Conservation (phyloP, 2,888 invertebrate species). For the Anoncus sp. region DNA sequence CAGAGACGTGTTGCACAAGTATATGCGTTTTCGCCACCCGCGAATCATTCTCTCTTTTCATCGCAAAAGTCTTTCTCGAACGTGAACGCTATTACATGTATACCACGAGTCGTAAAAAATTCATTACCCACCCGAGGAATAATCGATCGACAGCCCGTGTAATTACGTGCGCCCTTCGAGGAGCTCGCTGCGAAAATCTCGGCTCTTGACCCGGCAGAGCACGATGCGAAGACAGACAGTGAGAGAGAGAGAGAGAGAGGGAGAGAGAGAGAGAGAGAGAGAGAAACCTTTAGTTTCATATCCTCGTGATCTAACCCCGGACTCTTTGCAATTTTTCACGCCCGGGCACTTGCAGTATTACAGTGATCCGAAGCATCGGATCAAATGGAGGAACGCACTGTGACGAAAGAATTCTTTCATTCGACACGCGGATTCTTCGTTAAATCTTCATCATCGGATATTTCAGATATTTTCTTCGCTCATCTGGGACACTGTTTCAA, state of each 20-base stretch:
- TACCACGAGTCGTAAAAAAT: conserved; percentile 79
- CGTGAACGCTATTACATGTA: conserved; percentile 33
- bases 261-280: conserved; percentile 9
- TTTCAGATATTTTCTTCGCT: conserved; percentile 5
- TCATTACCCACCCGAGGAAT: conserved; percentile 78
- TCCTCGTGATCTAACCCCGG: conserved; percentile 45
- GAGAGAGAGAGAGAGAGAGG: conserved; percentile 18
- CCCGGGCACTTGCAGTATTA: conserved; percentile 32
- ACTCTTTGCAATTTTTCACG: conserved; percentile 50
- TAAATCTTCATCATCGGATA: conserved; percentile 42
- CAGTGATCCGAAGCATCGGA: conserved; percentile 55
- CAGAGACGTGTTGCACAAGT: conserved; percentile 21
- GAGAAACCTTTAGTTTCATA: conserved; percentile 30
- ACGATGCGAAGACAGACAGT: background rate
- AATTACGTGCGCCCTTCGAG: conserved; percentile 76
- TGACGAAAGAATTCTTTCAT: conserved; percentile 54
- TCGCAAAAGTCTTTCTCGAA: conserved; percentile 49
- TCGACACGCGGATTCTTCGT: conserved; percentile 53
- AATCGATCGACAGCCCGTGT: conserved; percentile 79
- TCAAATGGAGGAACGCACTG: conserved; percentile 58
- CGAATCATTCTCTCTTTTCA: conserved; percentile 49
- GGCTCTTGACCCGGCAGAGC: conserved; percentile 36
- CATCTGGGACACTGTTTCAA: background rate
- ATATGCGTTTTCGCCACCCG: conserved; percentile 51
- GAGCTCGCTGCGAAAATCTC: conserved; percentile 48